Evolutionary conservation across 2,797 vertebrate species (phyloP), one percentile per base, ranked within the genome.

Genomic region (Macroramphosus scolopax): DNA sequence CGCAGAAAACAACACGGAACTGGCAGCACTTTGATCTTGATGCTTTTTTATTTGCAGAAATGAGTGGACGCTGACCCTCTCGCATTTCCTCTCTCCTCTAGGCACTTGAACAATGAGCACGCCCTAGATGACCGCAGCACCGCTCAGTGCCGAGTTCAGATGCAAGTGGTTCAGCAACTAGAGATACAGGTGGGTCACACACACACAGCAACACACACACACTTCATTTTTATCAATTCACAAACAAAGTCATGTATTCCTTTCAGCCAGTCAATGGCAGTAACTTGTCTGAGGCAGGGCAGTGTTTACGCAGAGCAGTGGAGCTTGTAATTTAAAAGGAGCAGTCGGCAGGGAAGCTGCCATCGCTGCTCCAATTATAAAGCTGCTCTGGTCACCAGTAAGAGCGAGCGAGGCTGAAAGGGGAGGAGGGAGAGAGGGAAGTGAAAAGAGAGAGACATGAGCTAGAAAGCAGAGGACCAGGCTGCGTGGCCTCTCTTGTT

Each of bases 161-260:
- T 98, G 96, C 96, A 98, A 86, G 96, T 98, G 87, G 96, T 98
- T 51, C 96, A 98, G 82, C 96, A 98, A 86, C 91, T 98, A 88
- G 96, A 98, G 88, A 98, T 98, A 85, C 96, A 98, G 95, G 96
- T 98, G 77, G 89, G 75, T 53, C 29, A 6, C 17, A 20, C 33
- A 42, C 20, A 18, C 16, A 29, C 37, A 9, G 36, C 20, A 20
- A 13, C 18, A 17, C 22, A 46, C 34, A 44, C 16, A 15, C 17
- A 22, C 42, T 42, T 65, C 6, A 44, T 69, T 70, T 71, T 52
- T 46, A 42, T 61, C 61, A 4, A 20, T 56, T 56, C 69, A 37
- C 69, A 69, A 76, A 79, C 76, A 71, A 68, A 73, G 52, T 54
- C 35, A 11, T 5, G 45, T 26, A 69, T 67, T 39, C 14, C 45